These are phyloP conservation scores for Oophaga sylvatica DNA, from an alignment of 2,797 vertebrate genomes.

Conservation along the genomic window DNA sequence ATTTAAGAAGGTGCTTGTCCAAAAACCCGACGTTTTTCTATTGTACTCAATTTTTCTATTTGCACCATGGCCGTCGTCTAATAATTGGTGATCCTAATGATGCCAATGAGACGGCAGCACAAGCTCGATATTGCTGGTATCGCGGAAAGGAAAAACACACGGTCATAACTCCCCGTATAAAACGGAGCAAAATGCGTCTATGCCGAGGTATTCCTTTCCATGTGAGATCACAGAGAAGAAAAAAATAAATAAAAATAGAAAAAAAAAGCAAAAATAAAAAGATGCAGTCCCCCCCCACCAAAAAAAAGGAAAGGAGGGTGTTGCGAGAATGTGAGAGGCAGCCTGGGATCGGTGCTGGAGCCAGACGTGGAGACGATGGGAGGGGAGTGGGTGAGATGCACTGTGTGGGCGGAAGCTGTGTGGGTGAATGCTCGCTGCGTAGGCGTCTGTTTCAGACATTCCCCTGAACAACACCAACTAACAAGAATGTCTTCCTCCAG, in stretches of 20 bases:
- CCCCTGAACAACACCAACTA: slow-evolving; percentile 74
- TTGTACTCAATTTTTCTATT: no score
- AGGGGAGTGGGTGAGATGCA: slow-evolving; percentile 44
- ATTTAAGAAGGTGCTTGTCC: no score
- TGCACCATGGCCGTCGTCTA: not conserved
- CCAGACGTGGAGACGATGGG: slow-evolving; percentile 52
- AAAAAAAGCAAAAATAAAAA: not conserved
- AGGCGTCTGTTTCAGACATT: slow-evolving; percentile 79
- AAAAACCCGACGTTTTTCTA: no score
- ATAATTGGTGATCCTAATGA: not conserved
- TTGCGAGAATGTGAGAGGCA: not conserved
- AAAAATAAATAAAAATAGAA: not conserved
- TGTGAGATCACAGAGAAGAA: not conserved
- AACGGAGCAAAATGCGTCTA: not conserved
- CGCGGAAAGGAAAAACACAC: not conserved
- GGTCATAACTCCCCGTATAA: not conserved
- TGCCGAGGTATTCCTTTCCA: not conserved
- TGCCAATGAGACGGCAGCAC: not conserved
- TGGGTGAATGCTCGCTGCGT: slow-evolving; percentile 67
- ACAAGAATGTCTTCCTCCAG: slow-evolving; percentile 38
- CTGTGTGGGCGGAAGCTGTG: slow-evolving; percentile 61
- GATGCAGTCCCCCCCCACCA: not conserved
- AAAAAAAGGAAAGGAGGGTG: not conserved
- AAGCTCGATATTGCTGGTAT: not conserved
- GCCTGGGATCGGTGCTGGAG: slow-evolving; percentile 47